These are phyloP conservation scores for Psococerastis gibbosa DNA, from an alignment of 2,888 invertebrate species.

Conservation along the genomic window DNA sequence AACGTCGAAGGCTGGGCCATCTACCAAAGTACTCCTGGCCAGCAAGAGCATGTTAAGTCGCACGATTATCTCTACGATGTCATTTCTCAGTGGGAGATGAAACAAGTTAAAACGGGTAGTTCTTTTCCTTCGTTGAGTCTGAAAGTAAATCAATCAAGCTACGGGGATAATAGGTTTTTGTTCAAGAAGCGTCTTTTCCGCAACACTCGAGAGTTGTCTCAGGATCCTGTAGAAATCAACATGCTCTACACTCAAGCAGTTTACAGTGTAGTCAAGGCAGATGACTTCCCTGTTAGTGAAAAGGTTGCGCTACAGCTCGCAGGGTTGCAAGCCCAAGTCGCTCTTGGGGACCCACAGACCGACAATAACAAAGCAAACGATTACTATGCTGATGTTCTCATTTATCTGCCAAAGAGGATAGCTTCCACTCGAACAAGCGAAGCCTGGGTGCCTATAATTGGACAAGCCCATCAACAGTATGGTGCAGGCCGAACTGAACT, in stretches of 20 bases:
- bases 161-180: conserved; percentile 78
- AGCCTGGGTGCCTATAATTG: conserved; percentile 72
- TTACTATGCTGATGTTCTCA: conserved; percentile 79
- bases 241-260: conserved; percentile 89
- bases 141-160: conserved; percentile 39
- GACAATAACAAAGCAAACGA: conserved; percentile 58
- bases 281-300: conserved; percentile 88
- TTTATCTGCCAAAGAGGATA: conserved; percentile 70
- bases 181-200: conserved; percentile 81
- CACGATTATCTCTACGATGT: conserved; percentile 88
- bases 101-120: conserved; percentile 34
- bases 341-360: conserved; percentile 69
- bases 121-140: conserved; percentile 34
- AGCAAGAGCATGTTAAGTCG: conserved; percentile 76
- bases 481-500: conserved; percentile 82
- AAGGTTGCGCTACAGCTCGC: conserved; percentile 87
- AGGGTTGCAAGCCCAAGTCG: conserved; percentile 84
- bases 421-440: conserved; percentile 58
- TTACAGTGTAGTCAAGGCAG: conserved; percentile 86
- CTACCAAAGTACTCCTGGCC: conserved; percentile 70
- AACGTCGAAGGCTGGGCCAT: conserved; percentile 88
- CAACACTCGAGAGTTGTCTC: conserved; percentile 72
- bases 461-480: conserved; percentile 76
- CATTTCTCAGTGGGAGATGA: conserved; percentile 83
- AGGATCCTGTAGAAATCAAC: conserved; percentile 89